These are phyloP conservation scores for Fulmarus glacialis DNA, from an alignment of 2,113 vertebrate genomes.

Conservation along the genomic window DNA sequence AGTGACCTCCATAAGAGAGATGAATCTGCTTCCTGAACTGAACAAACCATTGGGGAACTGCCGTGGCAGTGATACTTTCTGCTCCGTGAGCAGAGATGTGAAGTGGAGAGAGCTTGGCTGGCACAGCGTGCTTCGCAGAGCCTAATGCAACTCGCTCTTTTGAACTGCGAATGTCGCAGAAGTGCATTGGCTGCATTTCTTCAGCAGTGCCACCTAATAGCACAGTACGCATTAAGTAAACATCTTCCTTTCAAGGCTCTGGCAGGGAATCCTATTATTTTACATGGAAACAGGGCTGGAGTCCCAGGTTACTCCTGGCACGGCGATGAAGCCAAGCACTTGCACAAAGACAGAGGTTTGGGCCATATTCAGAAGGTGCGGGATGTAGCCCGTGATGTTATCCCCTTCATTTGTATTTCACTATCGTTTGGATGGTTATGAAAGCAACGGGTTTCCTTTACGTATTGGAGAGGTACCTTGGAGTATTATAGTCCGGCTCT, in stretches of 20 bases:
- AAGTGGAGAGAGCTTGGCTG: rapidly evolving
- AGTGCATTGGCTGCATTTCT: neutral
- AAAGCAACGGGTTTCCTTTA: neutral
- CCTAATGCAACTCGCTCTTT: neutral
- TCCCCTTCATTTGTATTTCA: neutral
- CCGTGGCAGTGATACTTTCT: neutral
- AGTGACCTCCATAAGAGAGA: neutral
- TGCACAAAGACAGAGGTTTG: neutral
- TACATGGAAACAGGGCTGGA: neutral
- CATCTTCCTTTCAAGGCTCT: neutral
- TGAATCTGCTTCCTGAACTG: rapidly evolving
- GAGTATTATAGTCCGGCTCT: neutral
- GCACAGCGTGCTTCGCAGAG: rapidly evolving
- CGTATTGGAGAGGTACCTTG: neutral
- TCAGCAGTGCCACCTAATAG: neutral
- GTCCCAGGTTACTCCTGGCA: neutral
- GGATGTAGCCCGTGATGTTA: neutral
- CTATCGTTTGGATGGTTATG: neutral
- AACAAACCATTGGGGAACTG: neutral
- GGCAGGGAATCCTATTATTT: neutral
- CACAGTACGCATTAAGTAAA: neutral
- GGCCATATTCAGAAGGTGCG: rapidly evolving
- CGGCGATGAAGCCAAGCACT: neutral
- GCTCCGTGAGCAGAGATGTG: neutral
- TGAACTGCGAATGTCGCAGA: neutral